These are phyloP conservation scores for Acronicta alni DNA, from an alignment of 2,888 invertebrate genomes.

Conservation along the genomic window DNA sequence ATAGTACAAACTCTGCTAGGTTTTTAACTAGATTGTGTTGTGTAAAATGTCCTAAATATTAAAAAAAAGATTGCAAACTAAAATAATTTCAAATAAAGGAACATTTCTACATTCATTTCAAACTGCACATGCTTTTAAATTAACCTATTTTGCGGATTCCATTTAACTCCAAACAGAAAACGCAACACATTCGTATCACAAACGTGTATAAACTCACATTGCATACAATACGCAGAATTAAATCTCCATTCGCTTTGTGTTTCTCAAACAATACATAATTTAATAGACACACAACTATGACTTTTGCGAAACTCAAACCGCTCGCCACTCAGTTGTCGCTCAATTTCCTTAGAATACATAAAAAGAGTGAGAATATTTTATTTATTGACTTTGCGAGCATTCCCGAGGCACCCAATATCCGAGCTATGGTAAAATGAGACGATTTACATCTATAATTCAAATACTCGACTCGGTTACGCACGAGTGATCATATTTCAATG, in stretches of 20 bases:
- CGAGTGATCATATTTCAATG: conserved; percentile 40
- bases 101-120: no score
- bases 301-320: conserved; percentile 25
- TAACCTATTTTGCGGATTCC: not conserved
- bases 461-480: conserved; percentile 33
- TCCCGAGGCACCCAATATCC: conserved; percentile 51
- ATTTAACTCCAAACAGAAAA: conserved; percentile 5
- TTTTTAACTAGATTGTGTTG: no score
- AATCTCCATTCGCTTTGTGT: conserved; percentile 2
- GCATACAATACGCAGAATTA: conserved; percentile 18
- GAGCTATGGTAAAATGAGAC: conserved; percentile 35
- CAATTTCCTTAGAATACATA: conserved; percentile 47
- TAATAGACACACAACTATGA: conserved; percentile 13
- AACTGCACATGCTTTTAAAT: no score
- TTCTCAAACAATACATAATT: conserved; percentile 17
- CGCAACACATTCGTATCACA: not conserved
- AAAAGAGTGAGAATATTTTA: conserved; percentile 44
- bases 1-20: no score
- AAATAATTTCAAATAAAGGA: not conserved
- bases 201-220: conserved; percentile 11
- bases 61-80: no score
- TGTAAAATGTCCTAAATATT: no score
- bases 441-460: conserved; percentile 44
- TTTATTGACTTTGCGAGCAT: conserved; percentile 47
- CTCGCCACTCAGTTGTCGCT: conserved; percentile 16